Conservation (phyloP, 2,797 vertebrate species). For the Podarcis siculus region DNA sequence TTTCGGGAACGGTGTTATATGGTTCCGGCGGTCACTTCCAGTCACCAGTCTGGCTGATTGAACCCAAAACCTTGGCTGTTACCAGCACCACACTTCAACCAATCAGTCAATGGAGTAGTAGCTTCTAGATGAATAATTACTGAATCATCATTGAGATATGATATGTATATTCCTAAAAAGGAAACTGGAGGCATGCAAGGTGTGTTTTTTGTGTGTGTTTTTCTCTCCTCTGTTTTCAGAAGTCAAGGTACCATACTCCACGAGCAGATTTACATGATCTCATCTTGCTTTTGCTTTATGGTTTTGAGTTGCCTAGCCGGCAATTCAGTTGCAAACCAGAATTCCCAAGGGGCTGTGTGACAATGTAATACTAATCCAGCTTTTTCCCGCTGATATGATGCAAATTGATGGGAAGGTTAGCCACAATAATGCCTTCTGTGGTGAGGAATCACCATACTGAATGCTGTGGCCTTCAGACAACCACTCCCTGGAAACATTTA, state of each 20-base stretch:
- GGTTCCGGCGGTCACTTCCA: too few species aligned
- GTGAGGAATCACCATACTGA: constrained; percentile 51
- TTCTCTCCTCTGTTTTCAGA: neutral
- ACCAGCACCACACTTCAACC: too few species aligned
- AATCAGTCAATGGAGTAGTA: neutral
- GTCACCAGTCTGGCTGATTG: too few species aligned
- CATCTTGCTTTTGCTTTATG: constrained; percentile 24
- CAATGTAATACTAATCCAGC: constrained; percentile 50
- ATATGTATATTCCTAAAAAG: neutral
- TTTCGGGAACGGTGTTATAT: too few species aligned
- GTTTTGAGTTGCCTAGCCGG: constrained; percentile 21
- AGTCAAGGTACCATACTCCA: constrained; percentile 21
- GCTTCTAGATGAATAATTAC: neutral
- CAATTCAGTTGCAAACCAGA: constrained; percentile 52
- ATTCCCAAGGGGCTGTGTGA: constrained; percentile 42
- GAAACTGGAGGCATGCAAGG: fast-evolving
- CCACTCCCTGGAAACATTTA: constrained; percentile 44
- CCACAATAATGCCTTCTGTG: constrained; percentile 39
- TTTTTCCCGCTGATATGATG: constrained; percentile 13
- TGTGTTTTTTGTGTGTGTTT: too few species aligned
- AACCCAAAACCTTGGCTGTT: too few species aligned
- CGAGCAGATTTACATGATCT: constrained; percentile 13
- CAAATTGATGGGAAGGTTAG: constrained; percentile 49
- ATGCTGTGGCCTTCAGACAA: constrained; percentile 57
- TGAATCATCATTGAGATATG: neutral